Percentiles rank a stretch among this genome's conserved stretches.
Conservation (phyloP, 2,797 vertebrate species). For the Sciurus vulgaris region DNA sequence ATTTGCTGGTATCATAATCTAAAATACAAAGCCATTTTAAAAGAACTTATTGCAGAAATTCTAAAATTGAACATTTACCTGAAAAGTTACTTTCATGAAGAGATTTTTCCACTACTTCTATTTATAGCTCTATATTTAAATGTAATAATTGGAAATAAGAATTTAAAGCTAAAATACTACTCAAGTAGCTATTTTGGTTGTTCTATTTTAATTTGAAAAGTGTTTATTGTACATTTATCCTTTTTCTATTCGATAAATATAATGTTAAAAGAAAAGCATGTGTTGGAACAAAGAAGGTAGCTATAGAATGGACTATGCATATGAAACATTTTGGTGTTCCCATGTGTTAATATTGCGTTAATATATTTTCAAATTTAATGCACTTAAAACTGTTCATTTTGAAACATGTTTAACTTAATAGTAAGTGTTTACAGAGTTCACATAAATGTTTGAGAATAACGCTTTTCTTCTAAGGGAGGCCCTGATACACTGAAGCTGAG, state of each 20-base stretch:
- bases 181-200: conserved; percentile 57
- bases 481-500: conserved; percentile 82
- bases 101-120: conserved; percentile 6
- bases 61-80: conserved; percentile 68
- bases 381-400: conserved; percentile 40
- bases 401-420: conserved; percentile 59
- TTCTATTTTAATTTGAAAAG: conserved; percentile 48
- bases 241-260: conserved; percentile 66
- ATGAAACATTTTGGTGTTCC: conserved; percentile 54
- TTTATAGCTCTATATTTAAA: conserved; percentile 67
- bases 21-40: conserved; percentile 65
- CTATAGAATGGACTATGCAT: conserved; percentile 16
- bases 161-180: conserved; percentile 72
- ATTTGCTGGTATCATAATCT: conserved; percentile 66
- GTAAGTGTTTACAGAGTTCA: conserved; percentile 54
- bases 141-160: conserved; percentile 62
- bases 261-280: conserved; percentile 52
- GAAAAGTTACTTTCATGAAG: conserved; percentile 57
- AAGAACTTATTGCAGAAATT: conserved; percentile 77
- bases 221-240: conserved; percentile 68
- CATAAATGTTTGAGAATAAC: conserved; percentile 56
- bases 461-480: conserved; percentile 64
- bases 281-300: conserved; percentile 63
- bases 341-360: neutral
- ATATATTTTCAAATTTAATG: conserved; percentile 42